A percentile compares a stretch with the other conserved stretches of the same genome.
These are phyloP conservation scores for Dione juno DNA, from an alignment of 2,888 invertebrate species.

Conservation along the genomic window DNA sequence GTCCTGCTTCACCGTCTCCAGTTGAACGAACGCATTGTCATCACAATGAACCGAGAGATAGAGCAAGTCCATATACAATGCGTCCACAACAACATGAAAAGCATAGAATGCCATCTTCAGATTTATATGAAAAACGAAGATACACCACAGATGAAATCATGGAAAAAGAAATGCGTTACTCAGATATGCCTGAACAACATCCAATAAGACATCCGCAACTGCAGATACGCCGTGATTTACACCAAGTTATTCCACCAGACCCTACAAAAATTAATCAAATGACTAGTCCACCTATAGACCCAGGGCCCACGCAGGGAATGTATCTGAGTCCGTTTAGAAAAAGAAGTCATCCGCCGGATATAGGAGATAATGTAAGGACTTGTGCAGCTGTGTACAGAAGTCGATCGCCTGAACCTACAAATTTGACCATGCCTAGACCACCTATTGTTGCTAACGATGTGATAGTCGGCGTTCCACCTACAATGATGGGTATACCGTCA, in stretches of 20 bases:
- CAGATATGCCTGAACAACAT: slow-evolving; percentile 75
- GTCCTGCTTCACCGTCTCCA: slow-evolving; percentile 67
- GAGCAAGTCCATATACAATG: slow-evolving; percentile 88
- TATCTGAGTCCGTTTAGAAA: slow-evolving; percentile 83
- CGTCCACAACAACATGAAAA: slow-evolving; percentile 86
- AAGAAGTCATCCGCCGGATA: slow-evolving; percentile 82
- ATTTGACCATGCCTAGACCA: slow-evolving; percentile 75
- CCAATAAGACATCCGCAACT: slow-evolving; percentile 83
- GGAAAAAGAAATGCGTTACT: slow-evolving; percentile 76
- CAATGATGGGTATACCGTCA: slow-evolving; percentile 74
- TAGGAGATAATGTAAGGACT: slow-evolving; percentile 70
- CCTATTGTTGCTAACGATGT: slow-evolving; percentile 65
- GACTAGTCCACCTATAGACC: slow-evolving; percentile 74
- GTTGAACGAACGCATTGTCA: slow-evolving; percentile 87
- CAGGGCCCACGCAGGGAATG: slow-evolving; percentile 68
- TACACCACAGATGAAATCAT: slow-evolving; percentile 77
- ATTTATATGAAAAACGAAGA: slow-evolving; percentile 73
- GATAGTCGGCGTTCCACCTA: slow-evolving; percentile 69
- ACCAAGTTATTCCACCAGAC: slow-evolving; percentile 81
- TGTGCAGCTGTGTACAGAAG: slow-evolving; percentile 72
- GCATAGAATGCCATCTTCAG: slow-evolving; percentile 65
- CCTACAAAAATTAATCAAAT: slow-evolving; percentile 70
- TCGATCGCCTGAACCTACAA: slow-evolving; percentile 79
- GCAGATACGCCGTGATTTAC: slow-evolving; percentile 90
- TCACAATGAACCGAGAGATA: slow-evolving; percentile 84